A percentile compares a stretch with the other conserved stretches of the same genome.
These are phyloP conservation scores for Syrista parreyssii DNA, from an alignment of 2,888 invertebrate genomes.

Conservation along the genomic window DNA sequence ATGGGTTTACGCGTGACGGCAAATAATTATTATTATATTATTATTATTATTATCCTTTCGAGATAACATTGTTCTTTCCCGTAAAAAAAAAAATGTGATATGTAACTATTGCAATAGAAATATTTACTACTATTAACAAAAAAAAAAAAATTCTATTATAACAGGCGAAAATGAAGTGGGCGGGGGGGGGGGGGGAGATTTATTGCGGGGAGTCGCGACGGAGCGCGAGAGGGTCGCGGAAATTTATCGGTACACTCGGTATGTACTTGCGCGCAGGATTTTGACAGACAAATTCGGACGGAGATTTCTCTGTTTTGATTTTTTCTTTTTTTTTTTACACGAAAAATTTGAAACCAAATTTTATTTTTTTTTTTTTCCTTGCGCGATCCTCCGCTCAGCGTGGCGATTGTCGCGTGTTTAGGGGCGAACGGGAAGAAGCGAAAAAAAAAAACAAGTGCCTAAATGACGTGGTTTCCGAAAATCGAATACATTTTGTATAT, in stretches of 20 bases:
- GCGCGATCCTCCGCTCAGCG: not conserved
- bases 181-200: constrained; percentile 9
- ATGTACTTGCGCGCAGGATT: not conserved
- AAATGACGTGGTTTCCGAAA: constrained; percentile 55
- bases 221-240: not conserved
- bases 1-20: not conserved
- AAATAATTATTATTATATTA: constrained; percentile 6
- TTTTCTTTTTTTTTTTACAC: not conserved
- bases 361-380: not conserved
- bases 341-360: not conserved
- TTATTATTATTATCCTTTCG: constrained; percentile 24
- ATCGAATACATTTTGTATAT: constrained; percentile 57
- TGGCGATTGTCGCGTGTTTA: not conserved
- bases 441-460: constrained; percentile 34
- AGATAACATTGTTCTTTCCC: constrained; percentile 43
- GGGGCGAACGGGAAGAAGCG: not conserved
- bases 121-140: constrained; percentile 43
- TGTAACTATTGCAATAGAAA: constrained; percentile 62
- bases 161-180: constrained; percentile 23
- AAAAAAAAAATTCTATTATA: constrained; percentile 38
- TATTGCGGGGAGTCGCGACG: not conserved
- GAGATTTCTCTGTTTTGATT: not conserved
- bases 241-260: not conserved
- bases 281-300: not conserved
- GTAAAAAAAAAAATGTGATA: constrained; percentile 54